phyloP scores from a whole-genome alignment of 2,888 invertebrate species.

The Leucophora obtusa region DNA sequence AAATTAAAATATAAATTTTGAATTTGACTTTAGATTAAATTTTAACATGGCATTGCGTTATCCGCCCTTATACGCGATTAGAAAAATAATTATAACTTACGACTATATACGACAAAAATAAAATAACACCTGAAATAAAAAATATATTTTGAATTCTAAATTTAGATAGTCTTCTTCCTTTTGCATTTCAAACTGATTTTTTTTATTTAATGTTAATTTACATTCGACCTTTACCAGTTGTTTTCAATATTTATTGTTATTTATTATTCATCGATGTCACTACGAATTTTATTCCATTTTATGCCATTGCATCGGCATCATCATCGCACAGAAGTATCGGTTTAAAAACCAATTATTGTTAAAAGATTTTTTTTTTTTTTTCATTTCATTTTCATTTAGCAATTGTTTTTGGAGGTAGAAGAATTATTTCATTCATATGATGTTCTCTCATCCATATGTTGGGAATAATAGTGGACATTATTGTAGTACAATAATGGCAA shows the following conservation, averaged over 20 bases:
- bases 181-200: too few relatives aligned
- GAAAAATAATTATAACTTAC: too few relatives aligned
- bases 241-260: constrained; percentile 47
- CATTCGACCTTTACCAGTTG: neutral
- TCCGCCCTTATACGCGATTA: too few relatives aligned
- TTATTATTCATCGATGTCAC: constrained; percentile 56
- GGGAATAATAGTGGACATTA: neutral
- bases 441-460: neutral
- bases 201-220: neutral
- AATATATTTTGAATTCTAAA: too few relatives aligned
- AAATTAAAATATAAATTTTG: too few relatives aligned
- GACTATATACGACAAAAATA: too few relatives aligned
- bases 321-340: constrained; percentile 60
- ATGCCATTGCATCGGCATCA: constrained; percentile 21
- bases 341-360: constrained; percentile 70
- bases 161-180: too few relatives aligned
- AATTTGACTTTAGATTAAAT: too few relatives aligned
- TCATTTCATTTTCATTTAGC: neutral
- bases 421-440: neutral
- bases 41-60: too few relatives aligned
- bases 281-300: constrained; percentile 23
- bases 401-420: constrained; percentile 20
- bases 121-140: too few relatives aligned
- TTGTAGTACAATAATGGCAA: neutral
- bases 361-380: constrained; percentile 48